A percentile compares a stretch with the other conserved stretches of the same genome.
Evolutionary conservation across 2,113 vertebrate species (phyloP).

Genomic region (Eptesicus fuscus): DNA sequence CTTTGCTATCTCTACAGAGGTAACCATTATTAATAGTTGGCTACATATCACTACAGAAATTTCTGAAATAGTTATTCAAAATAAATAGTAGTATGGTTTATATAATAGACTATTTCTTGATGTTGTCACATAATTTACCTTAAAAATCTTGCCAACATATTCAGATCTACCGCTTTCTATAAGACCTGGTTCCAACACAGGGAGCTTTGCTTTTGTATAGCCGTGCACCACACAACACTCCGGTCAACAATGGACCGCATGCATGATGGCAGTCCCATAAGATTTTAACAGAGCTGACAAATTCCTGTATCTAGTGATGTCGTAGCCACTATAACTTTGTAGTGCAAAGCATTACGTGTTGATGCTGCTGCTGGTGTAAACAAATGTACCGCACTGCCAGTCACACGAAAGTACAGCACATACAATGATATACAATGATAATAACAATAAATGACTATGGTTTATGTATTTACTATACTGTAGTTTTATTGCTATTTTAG

Average conservation of each 20-base stretch:
- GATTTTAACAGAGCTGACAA: neutral
- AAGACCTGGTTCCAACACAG: neutral
- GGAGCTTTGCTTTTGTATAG: neutral
- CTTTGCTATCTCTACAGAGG: neutral
- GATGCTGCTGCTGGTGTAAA: neutral
- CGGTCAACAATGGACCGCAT: too few relatives aligned
- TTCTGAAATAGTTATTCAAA: constrained; percentile 3
- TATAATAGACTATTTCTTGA: neutral
- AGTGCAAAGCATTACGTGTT: neutral
- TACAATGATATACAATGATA: neutral
- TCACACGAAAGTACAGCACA: neutral
- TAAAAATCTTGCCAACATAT: neutral
- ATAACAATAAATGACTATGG: neutral
- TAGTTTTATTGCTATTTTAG: neutral
- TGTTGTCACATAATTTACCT: neutral
- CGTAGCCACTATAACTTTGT: too few relatives aligned
- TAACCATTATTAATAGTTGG: neutral
- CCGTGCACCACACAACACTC: neutral
- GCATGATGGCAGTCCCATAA: neutral
- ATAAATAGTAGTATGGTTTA: neutral
- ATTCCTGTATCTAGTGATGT: neutral
- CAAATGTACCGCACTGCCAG: too few relatives aligned
- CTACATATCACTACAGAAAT: neutral
- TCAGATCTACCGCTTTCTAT: neutral
- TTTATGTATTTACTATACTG: too few relatives aligned